Evolutionary conservation across 1,140 invertebrate species (phyloP).

Genomic region (Neodiprion fabricii): DNA sequence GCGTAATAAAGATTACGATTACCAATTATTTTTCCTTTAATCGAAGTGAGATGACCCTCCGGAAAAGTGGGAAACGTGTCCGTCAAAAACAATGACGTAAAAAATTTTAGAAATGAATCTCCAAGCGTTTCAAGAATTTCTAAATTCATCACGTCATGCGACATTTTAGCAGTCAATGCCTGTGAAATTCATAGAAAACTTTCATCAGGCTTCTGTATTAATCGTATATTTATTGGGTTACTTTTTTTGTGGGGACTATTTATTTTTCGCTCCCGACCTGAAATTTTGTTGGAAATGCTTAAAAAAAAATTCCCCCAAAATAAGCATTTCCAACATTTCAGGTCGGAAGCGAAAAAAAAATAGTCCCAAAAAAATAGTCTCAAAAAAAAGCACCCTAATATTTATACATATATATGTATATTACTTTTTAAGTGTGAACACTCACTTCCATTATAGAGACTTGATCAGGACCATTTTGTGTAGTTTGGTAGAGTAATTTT

Average conservation of each 20-base stretch:
- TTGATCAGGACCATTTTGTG: conserved; percentile 33
- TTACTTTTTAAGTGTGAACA: conserved; percentile 20
- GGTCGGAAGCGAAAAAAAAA: too few species aligned
- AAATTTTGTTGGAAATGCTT: neutral
- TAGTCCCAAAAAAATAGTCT: neutral
- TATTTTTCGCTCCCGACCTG: neutral
- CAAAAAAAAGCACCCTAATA: conserved; percentile 18
- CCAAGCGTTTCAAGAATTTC: conserved; percentile 87
- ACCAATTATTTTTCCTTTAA: conserved; percentile 80
- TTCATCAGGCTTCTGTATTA: too few species aligned
- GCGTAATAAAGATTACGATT: conserved; percentile 82
- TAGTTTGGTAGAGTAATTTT: conserved; percentile 25
- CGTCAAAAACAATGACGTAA: conserved; percentile 75
- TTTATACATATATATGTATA: too few species aligned
- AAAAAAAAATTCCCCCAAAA: neutral
- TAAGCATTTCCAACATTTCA: too few species aligned
- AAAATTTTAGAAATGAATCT: conserved; percentile 89
- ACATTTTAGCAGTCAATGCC: conserved; percentile 75
- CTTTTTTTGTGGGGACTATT: neutral
- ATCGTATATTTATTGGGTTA: neutral
- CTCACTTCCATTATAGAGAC: conserved; percentile 20
- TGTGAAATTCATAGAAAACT: conserved; percentile 46
- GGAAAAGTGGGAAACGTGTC: conserved; percentile 71
- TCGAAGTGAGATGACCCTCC: conserved; percentile 79
- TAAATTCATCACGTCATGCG: conserved; percentile 81